Evolutionary conservation across 2,888 invertebrate genomes (phyloP), one percentile per base, ranked within the genome.

Genomic region (Prenolepis imparis): DNA sequence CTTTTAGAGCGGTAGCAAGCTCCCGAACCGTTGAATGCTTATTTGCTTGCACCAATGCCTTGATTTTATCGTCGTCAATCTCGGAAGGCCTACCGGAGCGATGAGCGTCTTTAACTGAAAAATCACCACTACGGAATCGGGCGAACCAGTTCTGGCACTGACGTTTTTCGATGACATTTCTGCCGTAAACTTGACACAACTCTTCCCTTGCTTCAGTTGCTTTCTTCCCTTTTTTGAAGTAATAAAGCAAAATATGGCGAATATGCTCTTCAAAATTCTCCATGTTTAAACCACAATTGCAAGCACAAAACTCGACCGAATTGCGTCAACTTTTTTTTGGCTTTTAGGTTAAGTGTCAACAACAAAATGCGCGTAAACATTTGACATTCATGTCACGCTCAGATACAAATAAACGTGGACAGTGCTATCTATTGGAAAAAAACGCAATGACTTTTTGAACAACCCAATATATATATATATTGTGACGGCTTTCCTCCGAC

Each of bases 21-120:
- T 57, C 28, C 28, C 57, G 57, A 57, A 57, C 57, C 57, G 57
- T 57, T 57, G 21, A 24, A 57, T 57, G 57, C 57, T 57, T 57
- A 57, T 57, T 57, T 57, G 24, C 57, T 57, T 57, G 57, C 57
- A 57, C 57, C 12, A 57, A 57, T 57, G 28, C 28, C 28, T 28
- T 57, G 8, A 57, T 57, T 57, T 57, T 12, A 57, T 57, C 57
- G 57, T 57, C 55, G 28, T 57, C 24, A 57, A 28, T 28, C 57
- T 57, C 21, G 57, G 55, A 57, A 57, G 55, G 55, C 55, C 55
- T 21, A 57, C 21, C 55, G 21, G 28, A 28, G 28, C 28, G 28
- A 28, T 28, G 28, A 28, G 28, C 28, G 28, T 28, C 28, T 28
- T 28, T 28, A 28, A 28, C 28, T 3, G 28, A 28, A 28, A 28